Evolutionary conservation across 2,888 invertebrate genomes (phyloP).

Genomic region (Xestia sexstrigata): DNA sequence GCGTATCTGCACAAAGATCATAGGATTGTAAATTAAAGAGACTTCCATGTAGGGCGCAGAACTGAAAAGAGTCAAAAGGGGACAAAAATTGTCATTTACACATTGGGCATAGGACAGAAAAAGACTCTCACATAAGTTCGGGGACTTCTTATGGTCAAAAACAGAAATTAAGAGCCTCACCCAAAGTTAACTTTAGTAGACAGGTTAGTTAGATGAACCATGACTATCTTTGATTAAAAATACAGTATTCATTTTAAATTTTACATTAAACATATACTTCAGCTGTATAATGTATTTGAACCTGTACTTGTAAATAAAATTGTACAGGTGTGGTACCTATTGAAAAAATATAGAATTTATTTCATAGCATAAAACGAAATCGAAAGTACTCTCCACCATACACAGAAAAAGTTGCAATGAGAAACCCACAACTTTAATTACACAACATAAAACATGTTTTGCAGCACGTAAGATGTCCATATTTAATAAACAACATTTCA

Average conservation of each 20-base stretch:
- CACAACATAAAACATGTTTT: conserved; percentile 44
- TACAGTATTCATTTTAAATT: background rate
- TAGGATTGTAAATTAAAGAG: background rate
- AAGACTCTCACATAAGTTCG: no score
- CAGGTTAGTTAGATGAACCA: no score
- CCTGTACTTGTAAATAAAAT: background rate
- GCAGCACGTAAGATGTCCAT: conserved; percentile 49
- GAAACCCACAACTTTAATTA: conserved; percentile 36
- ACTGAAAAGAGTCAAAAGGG: background rate
- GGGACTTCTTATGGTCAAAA: no score
- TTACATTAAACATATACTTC: no score
- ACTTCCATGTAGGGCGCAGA: background rate
- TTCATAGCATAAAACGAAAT: conserved; percentile 17
- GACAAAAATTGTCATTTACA: background rate
- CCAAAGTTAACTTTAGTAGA: no score
- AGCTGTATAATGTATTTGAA: background rate
- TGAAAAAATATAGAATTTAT: background rate
- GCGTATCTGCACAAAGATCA: background rate
- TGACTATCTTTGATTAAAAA: background rate
- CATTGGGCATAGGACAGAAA: background rate
- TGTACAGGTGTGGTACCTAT: background rate
- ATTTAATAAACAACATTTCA: conserved; percentile 45
- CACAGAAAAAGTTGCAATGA: conserved; percentile 25
- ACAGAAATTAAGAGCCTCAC: no score
- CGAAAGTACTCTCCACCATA: conserved; percentile 15